A percentile compares a stretch with the other conserved stretches of the same genome.
phyloP scores from a whole-genome alignment of 1,140 invertebrate genomes.

The Tetraneura akinire region DNA sequence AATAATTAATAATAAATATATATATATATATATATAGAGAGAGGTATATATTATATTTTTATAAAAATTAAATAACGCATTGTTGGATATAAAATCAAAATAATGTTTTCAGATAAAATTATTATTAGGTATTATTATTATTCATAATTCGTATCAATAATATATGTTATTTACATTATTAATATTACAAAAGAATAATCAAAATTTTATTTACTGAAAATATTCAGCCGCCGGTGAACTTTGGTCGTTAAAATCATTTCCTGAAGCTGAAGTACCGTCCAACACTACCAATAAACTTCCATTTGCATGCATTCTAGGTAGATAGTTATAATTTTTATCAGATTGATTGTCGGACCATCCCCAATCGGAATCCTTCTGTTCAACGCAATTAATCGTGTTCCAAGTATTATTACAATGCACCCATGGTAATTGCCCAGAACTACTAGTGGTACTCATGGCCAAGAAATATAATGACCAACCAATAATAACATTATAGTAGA shows the following conservation, averaged over 20 bases:
- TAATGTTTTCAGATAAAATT: too few relatives aligned
- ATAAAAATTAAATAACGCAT: too few relatives aligned
- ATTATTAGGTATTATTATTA: too few relatives aligned
- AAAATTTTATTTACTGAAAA: conserved; percentile 61
- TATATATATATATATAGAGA: too few relatives aligned
- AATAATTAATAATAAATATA: too few relatives aligned
- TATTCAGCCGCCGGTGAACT: conserved; percentile 70
- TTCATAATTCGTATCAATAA: too few relatives aligned
- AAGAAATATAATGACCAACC: conserved; percentile 88
- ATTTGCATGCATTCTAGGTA: conserved; percentile 13
- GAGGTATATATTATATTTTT: too few relatives aligned
- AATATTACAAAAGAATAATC: not conserved
- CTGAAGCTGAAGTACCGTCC: conserved; percentile 12
- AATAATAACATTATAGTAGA: conserved; percentile 93
- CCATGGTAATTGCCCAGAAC: conserved; percentile 78
- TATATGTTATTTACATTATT: too few relatives aligned
- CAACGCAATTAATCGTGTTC: conserved; percentile 80
- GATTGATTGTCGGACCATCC: not conserved
- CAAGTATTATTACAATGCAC: conserved; percentile 80
- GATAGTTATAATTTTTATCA: not conserved
- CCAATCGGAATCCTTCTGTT: conserved; percentile 56
- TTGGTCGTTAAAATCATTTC: conserved; percentile 54
- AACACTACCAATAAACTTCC: conserved; percentile 24
- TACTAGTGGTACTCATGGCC: conserved; percentile 66
- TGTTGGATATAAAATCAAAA: too few relatives aligned